Evolutionary conservation across 1,140 invertebrate genomes (phyloP), one percentile per base, ranked within the genome.

Genomic region (Batillaria attramentaria): DNA sequence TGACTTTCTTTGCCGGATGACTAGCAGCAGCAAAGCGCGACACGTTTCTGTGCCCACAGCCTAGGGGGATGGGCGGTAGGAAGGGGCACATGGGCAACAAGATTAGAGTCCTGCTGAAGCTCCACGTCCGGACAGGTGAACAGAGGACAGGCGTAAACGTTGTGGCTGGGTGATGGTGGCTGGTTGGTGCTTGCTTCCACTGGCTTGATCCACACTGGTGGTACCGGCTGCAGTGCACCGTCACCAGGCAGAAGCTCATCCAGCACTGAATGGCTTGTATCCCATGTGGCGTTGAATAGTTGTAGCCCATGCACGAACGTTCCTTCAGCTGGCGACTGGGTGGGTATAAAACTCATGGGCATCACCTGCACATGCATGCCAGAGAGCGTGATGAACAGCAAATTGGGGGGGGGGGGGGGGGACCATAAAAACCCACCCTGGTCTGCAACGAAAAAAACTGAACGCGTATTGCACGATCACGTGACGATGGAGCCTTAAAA

Each of bases 221-320:
- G 88, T 77, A 90, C 83, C 2, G 78, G 74, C 43, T 87, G 84
- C 18, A 43, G 16, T 35, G 54, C 74, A 2, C 66, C 66, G 65
- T 66, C 72, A 39, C 85, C 84, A 8, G 84, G 69, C 31, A 77
- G 69, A 33, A 77, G 78, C 35, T 84, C 81, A 68, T 79, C 83
- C 18, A 89, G 72, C 20, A 84, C 78, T 0, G 79, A 79, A 43
- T 79, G 66, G 0, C 80, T 82, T 3, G 70, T 79, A 77, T 90
- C 88, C 89, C 89, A 90, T 24, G 83, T 79, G 54, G 89, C 89
- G 81, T 90, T 88, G 72, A 87, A 80, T 18, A 89, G 78, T 33
- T 79, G 74, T 24, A 90, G 79, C 16, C 87, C 86, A 24, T 81
- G 83, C 3, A 90, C 79, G 57, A 86, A 89, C 16, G 86, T 80